Evolutionary conservation across 2,797 vertebrate species (phyloP).

Genomic region (Otus scops): DNA sequence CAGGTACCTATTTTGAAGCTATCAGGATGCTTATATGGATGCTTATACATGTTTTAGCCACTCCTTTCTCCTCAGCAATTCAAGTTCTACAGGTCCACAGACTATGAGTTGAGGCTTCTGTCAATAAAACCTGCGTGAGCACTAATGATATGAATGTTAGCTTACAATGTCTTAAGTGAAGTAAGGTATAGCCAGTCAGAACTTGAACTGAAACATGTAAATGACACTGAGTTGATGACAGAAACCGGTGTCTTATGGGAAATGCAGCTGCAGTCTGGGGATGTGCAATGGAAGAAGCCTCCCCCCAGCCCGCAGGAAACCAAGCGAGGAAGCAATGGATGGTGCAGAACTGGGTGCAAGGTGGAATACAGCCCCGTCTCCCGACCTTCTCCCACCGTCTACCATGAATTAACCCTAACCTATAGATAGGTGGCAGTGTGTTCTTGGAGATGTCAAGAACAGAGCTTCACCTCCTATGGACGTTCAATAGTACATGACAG

Average conservation of each 20-base stretch:
- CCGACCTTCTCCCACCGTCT: fast-evolving
- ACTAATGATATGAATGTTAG: neutral
- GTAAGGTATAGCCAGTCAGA: neutral
- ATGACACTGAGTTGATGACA: neutral
- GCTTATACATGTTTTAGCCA: neutral
- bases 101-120: neutral
- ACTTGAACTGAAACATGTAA: neutral
- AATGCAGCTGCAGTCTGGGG: neutral
- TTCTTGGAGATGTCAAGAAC: neutral
- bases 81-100: neutral
- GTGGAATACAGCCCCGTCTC: fast-evolving
- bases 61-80: neutral
- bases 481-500: fast-evolving
- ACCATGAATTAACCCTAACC: fast-evolving
- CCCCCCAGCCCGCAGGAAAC: neutral
- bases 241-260: neutral
- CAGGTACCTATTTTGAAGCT: neutral
- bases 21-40: neutral
- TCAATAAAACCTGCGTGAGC: neutral
- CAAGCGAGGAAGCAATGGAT: neutral
- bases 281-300: neutral
- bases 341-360: neutral
- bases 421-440: constrained; percentile 33
- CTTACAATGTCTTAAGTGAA: neutral
- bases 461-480: neutral